A percentile compares a stretch with the other conserved stretches of the same genome.
Evolutionary conservation across 2,888 invertebrate species (phyloP).

Genomic region (Polydrusus cervinus): DNA sequence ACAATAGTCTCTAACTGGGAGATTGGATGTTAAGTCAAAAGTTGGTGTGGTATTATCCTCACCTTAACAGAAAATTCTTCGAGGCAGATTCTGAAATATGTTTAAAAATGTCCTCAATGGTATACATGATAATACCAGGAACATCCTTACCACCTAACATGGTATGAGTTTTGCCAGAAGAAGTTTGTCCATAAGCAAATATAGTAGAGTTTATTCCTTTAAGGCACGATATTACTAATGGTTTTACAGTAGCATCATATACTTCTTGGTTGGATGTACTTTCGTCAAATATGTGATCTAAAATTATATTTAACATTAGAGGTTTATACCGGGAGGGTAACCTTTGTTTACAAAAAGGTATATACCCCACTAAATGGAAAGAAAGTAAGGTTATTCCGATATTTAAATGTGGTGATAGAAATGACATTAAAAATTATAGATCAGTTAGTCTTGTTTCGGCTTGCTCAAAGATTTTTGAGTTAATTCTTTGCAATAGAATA

Average conservation of each 20-base stretch:
- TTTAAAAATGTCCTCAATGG: slow-evolving; percentile 82
- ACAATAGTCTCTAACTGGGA: no score
- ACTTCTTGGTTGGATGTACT: slow-evolving; percentile 76
- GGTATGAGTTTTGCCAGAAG: slow-evolving; percentile 91
- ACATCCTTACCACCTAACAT: slow-evolving; percentile 82
- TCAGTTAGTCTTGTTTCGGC: no score
- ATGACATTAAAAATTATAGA: no score
- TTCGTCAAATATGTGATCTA: slow-evolving; percentile 84
- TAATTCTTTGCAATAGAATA: no score
- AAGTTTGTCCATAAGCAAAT: slow-evolving; percentile 94
- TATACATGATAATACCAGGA: slow-evolving; percentile 84
- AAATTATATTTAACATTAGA: slow-evolving; percentile 60
- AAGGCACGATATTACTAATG: slow-evolving; percentile 81
- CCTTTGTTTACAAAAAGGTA: no score
- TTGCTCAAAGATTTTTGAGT: no score
- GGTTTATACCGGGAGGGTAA: no score
- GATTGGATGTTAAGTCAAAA: background rate
- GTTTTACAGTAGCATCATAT: slow-evolving; percentile 80
- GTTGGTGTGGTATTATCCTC: slow-evolving; percentile 27
- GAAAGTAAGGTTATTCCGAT: no score
- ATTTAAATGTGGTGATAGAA: no score
- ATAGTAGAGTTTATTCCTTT: slow-evolving; percentile 90
- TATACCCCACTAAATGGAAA: no score
- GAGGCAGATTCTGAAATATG: slow-evolving; percentile 76
- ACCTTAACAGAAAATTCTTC: slow-evolving; percentile 85